Conservation (phyloP, 2,888 invertebrate genomes). For the Oconnorella tubifera region DNA sequence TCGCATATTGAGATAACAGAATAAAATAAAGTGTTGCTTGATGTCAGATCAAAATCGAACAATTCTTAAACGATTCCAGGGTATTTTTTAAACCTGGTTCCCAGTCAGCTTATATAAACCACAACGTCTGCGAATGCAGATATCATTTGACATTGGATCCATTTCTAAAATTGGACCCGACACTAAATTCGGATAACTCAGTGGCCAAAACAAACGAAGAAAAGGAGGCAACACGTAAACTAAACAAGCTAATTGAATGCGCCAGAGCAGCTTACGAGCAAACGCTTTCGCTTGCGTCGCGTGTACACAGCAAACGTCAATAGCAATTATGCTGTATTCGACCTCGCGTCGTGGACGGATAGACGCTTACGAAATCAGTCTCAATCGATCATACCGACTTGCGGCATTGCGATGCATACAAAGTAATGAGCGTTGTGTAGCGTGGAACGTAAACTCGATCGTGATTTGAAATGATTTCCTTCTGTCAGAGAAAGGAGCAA, state of each 20-base stretch:
- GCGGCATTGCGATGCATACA: too few relatives aligned
- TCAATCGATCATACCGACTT: not conserved
- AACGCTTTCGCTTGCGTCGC: not conserved
- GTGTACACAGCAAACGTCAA: not conserved
- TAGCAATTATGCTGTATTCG: not conserved
- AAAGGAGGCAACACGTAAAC: not conserved
- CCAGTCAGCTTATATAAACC: too few relatives aligned
- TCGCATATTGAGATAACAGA: too few relatives aligned
- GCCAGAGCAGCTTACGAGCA: not conserved
- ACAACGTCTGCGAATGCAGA: too few relatives aligned
- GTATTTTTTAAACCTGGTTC: too few relatives aligned
- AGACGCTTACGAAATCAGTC: not conserved
- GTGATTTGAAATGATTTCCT: too few relatives aligned
- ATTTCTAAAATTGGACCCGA: not conserved
- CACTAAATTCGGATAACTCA: not conserved
- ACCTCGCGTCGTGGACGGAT: not conserved
- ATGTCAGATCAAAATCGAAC: not conserved
- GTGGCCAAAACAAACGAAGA: not conserved
- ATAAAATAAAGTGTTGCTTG: too few relatives aligned
- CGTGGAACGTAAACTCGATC: too few relatives aligned
- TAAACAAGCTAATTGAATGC: constrained; percentile 1
- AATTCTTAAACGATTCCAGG: too few relatives aligned
- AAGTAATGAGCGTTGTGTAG: too few relatives aligned
- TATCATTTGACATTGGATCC: too few relatives aligned
- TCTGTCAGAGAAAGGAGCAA: too few relatives aligned